Conservation (phyloP, 1,140 invertebrate species). For the Laupala kohalensis region DNA sequence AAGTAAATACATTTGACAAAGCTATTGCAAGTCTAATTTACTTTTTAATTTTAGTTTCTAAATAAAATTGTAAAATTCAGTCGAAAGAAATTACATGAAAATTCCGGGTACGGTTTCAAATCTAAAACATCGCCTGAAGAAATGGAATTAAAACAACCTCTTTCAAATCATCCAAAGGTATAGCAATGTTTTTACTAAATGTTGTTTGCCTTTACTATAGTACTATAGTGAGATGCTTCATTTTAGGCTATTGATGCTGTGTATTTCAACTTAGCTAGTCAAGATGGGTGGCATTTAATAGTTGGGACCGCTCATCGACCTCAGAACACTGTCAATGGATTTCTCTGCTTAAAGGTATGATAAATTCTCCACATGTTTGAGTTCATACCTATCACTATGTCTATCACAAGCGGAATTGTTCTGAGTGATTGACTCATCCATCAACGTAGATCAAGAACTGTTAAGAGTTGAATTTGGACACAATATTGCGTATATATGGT, state of each 20-base stretch:
- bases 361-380: too few relatives aligned
- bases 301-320: conserved; percentile 36
- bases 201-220: not conserved
- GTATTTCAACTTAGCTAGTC: conserved; percentile 40
- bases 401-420: too few relatives aligned
- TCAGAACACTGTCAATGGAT: conserved; percentile 34
- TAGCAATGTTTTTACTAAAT: not conserved
- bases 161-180: conserved; percentile 23
- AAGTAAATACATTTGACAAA: not conserved
- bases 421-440: too few relatives aligned
- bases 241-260: conserved; percentile 41
- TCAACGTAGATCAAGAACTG: too few relatives aligned
- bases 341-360: conserved; percentile 35
- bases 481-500: too few relatives aligned
- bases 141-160: conserved; percentile 32
- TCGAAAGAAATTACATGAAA: not conserved
- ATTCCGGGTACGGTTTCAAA: conserved; percentile 30
- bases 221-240: not conserved
- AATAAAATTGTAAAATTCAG: not conserved
- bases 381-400: too few relatives aligned
- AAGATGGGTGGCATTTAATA: conserved; percentile 32
- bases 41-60: not conserved
- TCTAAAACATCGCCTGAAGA: conserved; percentile 25
- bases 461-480: too few relatives aligned
- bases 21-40: not conserved